Evolutionary conservation across 2,888 invertebrate genomes (phyloP).

Genomic region (Coleophora deauratella): DNA sequence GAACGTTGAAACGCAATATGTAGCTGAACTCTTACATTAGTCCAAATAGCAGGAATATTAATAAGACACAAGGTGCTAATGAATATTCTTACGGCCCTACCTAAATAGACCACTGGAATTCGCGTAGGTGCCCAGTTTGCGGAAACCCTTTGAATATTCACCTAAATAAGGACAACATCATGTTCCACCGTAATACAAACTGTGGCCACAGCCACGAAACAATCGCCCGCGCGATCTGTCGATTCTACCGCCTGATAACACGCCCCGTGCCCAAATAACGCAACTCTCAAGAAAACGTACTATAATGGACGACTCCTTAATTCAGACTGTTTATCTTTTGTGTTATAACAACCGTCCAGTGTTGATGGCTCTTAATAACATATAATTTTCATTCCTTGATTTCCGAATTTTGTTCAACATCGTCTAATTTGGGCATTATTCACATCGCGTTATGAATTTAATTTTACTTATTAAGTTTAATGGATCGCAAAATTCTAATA

Average conservation of each 20-base stretch:
- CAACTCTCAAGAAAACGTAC: conserved; percentile 61
- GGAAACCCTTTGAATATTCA: too few relatives aligned
- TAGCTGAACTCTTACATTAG: too few relatives aligned
- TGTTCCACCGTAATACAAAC: conserved; percentile 9
- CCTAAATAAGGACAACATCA: too few relatives aligned
- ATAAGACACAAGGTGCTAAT: too few relatives aligned
- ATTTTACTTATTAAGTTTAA: too few relatives aligned
- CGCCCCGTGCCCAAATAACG: conserved; percentile 51
- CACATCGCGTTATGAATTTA: conserved; percentile 50
- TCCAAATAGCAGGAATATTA: too few relatives aligned
- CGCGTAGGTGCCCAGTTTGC: too few relatives aligned
- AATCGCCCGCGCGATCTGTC: conserved; percentile 49
- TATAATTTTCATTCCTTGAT: conserved; percentile 64
- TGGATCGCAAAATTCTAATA: conserved; percentile 5
- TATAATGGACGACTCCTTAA: conserved; percentile 66
- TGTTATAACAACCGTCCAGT: conserved; percentile 62
- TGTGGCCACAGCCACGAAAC: conserved; percentile 43
- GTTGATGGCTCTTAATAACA: conserved; percentile 70
- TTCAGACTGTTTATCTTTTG: conserved; percentile 69
- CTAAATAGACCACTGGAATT: too few relatives aligned
- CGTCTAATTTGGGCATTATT: conserved; percentile 53
- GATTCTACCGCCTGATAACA: conserved; percentile 51
- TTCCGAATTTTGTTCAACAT: conserved; percentile 61
- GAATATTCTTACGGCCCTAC: too few relatives aligned
- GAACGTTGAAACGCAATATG: too few relatives aligned